These are phyloP conservation scores for Spodoptera picta DNA, from an alignment of 2,888 invertebrate genomes.

Conservation along the genomic window DNA sequence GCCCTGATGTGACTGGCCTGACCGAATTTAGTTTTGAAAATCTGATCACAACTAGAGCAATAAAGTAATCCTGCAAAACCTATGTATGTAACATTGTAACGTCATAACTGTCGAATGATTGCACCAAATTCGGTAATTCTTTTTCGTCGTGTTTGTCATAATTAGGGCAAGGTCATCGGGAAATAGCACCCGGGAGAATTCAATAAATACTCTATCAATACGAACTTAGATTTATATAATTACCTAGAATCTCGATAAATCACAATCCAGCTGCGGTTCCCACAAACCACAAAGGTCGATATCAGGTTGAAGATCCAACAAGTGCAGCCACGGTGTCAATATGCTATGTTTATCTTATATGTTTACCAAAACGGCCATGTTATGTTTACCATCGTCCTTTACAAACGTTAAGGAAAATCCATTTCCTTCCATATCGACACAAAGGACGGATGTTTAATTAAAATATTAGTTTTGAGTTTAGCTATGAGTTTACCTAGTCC, in stretches of 20 bases:
- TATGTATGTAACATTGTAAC: too few relatives aligned
- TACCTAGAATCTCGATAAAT: constrained; percentile 14
- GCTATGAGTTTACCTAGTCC: constrained; percentile 44
- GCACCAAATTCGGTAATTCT: too few relatives aligned
- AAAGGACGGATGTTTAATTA: constrained; percentile 73
- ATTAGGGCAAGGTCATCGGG: too few relatives aligned
- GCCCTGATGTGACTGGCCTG: too few relatives aligned
- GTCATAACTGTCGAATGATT: too few relatives aligned
- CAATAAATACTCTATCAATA: too few relatives aligned
- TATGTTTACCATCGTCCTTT: constrained; percentile 49
- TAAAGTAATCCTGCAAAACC: too few relatives aligned
- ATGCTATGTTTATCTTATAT: not conserved
- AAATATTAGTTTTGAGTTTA: constrained; percentile 71
- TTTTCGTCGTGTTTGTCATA: too few relatives aligned
- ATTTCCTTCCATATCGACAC: constrained; percentile 67
- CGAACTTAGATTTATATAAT: not conserved
- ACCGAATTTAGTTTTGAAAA: too few relatives aligned
- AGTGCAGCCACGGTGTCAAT: constrained; percentile 31
- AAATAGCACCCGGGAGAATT: too few relatives aligned
- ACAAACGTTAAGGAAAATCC: constrained; percentile 64
- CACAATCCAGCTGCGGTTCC: constrained; percentile 59
- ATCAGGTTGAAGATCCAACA: constrained; percentile 44
- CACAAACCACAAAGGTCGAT: constrained; percentile 61
- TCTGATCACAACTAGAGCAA: too few relatives aligned
- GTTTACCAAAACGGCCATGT: constrained; percentile 36